phyloP scores from a whole-genome alignment of 2,888 invertebrate species.

The Scaptomyza flava region DNA sequence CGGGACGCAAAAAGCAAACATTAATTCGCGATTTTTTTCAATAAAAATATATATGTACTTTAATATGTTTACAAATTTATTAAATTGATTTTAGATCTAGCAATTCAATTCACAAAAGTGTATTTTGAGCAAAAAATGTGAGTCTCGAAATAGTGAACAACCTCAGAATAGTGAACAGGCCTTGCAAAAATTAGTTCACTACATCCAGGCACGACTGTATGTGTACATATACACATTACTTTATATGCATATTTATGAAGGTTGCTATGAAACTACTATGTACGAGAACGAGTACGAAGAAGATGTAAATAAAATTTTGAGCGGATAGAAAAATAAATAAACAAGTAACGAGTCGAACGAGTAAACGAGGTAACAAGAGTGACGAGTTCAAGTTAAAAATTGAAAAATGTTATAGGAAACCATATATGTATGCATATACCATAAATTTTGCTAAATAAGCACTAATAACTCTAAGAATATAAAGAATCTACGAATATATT shows the following conservation, averaged over 20 bases:
- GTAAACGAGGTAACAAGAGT: constrained; percentile 33
- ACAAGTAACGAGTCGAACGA: constrained; percentile 20
- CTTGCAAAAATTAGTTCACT: too few species aligned
- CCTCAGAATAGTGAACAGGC: too few species aligned
- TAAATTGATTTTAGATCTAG: too few species aligned
- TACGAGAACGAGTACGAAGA: constrained; percentile 13
- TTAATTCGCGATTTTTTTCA: too few species aligned
- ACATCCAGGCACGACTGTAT: too few species aligned
- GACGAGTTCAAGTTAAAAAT: constrained; percentile 34
- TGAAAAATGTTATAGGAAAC: constrained; percentile 28
- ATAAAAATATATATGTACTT: too few species aligned
- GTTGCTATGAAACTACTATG: neutral
- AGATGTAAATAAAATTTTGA: neutral
- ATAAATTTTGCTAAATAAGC: constrained; percentile 40
- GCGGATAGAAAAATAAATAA: constrained; percentile 9
- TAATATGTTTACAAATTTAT: too few species aligned
- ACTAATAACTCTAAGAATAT: constrained; percentile 32
- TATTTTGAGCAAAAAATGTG: too few species aligned
- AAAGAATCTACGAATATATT: constrained; percentile 31
- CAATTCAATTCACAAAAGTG: too few species aligned
- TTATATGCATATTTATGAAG: neutral
- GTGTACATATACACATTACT: constrained; percentile 2
- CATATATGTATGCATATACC: constrained; percentile 11
- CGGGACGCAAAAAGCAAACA: too few species aligned
- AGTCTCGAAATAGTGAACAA: too few species aligned